Evolutionary conservation across 64 coral and sea anemone genomes (phyloP), one percentile per base, ranked within the genome.

Genomic region (Pocillopora verrucosa): DNA sequence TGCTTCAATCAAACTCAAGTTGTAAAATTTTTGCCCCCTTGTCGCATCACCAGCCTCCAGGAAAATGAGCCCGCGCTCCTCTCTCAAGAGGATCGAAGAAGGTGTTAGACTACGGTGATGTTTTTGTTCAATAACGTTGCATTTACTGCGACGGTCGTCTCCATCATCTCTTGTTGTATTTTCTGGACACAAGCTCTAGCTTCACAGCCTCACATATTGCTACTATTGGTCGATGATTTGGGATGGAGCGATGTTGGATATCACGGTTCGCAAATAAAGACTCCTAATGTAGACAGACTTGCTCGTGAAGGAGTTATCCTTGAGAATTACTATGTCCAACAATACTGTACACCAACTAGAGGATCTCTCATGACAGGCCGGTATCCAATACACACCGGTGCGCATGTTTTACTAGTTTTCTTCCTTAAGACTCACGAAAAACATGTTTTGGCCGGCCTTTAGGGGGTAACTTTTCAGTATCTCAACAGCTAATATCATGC

Each of bases 231-330:
- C 0, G 89, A 90, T 51, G 89, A 90, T 75, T 67, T 90, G 16
- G 89, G 89, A 57, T 90, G 89, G 89, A 90, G 89, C 26, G 89
- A 90, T 75, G 78, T 90, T 4, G 78, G 89, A 3, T 90, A 73
- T 36, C 77, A 90, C 30, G 80, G 80, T 9, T 75, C 65, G 14
- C 67, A 78, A 78, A 79, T 83, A 25, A 56, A 64, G 4, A 91
- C 89, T 7, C 89, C 89, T 11, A 76, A 73, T 56, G 59, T 91
- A 24, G 89, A 91, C 63, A 82, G 38, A 25, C 70, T 91, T 0
- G 89, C 89, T 0, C 17, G 24, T 34, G 57, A 82, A 15, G 89
- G 89, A 16, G 79, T 91, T 2, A 83, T 74, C 2, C 65, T 91
- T 4, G 73, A 60, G 4, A 91, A 63, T 36, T 91, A 91, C 61